Evolutionary conservation across 1,140 invertebrate species (phyloP).

Genomic region (Meloidogyne chitwoodi): DNA sequence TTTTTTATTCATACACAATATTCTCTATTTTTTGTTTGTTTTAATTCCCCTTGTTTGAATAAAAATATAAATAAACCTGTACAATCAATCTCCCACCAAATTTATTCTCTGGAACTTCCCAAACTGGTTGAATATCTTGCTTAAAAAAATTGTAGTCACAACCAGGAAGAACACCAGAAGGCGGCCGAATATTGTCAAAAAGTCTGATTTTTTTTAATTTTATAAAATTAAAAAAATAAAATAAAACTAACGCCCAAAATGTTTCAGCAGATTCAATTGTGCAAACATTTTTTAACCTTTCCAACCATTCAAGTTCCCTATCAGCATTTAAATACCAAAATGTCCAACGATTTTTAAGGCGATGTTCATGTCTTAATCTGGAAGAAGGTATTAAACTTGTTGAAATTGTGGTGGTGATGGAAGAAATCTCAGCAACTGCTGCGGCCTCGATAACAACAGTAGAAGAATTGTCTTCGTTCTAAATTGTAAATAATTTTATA

Average conservation of each 20-base stretch:
- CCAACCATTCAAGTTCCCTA: conserved; percentile 80
- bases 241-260: conserved; percentile 99
- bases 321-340: conserved; percentile 92
- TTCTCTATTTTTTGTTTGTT: too few species aligned
- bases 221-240: too few species aligned
- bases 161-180: conserved; percentile 74
- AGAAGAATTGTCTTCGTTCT: too few species aligned
- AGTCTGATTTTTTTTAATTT: too few species aligned
- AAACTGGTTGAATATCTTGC: conserved; percentile 88
- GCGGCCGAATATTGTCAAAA: conserved; percentile 71
- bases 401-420: not conserved
- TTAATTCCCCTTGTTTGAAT: too few species aligned
- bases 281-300: conserved; percentile 84
- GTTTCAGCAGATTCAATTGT: conserved; percentile 93
- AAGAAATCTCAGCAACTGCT: not conserved
- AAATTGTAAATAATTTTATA: too few species aligned
- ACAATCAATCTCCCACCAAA: conserved; percentile 89
- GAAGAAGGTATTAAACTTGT: not conserved
- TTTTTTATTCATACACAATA: too few species aligned
- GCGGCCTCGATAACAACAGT: too few species aligned
- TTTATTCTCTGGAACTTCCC: conserved; percentile 88
- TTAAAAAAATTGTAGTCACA: conserved; percentile 90
- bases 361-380: conserved; percentile 66
- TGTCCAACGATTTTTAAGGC: conserved; percentile 89
- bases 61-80: conserved; percentile 45